A percentile compares a stretch with the other conserved stretches of the same genome.
Conservation (phyloP, 1,140 invertebrate genomes). For the Belonocnema kinseyi region DNA sequence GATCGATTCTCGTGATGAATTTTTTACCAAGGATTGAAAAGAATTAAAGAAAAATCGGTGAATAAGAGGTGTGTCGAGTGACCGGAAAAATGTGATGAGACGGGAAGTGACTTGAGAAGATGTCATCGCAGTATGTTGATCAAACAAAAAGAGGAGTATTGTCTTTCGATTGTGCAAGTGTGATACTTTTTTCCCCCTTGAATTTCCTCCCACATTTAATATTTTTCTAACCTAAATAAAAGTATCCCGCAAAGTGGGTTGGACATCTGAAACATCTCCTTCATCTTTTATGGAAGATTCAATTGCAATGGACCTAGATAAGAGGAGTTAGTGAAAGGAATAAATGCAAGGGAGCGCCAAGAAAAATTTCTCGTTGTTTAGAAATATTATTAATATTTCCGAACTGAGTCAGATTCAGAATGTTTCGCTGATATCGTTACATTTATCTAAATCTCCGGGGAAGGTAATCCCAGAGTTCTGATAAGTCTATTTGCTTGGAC, state of each 20-base stretch:
- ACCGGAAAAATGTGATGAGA: neutral
- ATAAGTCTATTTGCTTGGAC: too few species aligned
- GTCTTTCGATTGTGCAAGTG: slow-evolving; percentile 5
- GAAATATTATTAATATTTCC: too few species aligned
- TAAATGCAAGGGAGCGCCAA: neutral
- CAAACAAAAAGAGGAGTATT: neutral
- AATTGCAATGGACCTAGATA: neutral
- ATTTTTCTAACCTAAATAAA: slow-evolving; percentile 1
- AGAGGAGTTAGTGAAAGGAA: neutral
- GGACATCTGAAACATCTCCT: neutral
- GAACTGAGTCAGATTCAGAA: too few species aligned
- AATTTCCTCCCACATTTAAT: neutral
- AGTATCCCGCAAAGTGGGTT: slow-evolving; percentile 4
- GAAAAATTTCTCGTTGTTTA: too few species aligned
- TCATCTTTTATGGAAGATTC: neutral
- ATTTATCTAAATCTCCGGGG: too few species aligned
- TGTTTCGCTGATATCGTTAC: too few species aligned
- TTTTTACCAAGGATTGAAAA: too few species aligned
- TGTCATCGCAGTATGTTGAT: slow-evolving; percentile 5
- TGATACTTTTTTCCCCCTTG: slow-evolving; percentile 3
- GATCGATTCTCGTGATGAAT: too few species aligned
- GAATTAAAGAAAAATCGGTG: neutral
- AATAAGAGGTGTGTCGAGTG: neutral
- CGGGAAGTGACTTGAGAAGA: slow-evolving; percentile 18
- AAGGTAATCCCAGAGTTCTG: too few species aligned